A percentile compares a stretch with the other conserved stretches of the same genome.
phyloP scores from a whole-genome alignment of 1,140 invertebrate genomes.

The Calycopis cecrops region DNA sequence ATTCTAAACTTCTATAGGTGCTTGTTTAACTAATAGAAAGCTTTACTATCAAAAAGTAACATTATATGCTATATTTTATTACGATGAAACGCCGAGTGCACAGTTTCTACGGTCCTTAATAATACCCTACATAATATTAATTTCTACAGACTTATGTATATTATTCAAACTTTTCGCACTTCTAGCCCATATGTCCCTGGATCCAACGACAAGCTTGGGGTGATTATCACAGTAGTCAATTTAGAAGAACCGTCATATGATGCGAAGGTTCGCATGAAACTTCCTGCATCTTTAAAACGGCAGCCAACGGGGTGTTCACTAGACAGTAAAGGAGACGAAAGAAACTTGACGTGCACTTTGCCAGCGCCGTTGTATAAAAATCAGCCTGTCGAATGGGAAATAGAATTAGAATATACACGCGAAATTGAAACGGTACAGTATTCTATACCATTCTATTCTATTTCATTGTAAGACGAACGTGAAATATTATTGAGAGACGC shows the following conservation, averaged over 20 bases:
- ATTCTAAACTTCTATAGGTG: too few species aligned
- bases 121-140: too few species aligned
- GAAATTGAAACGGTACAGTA: conserved; percentile 18
- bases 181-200: conserved; percentile 55
- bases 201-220: conserved; percentile 35
- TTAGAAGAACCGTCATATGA: conserved; percentile 56
- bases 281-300: conserved; percentile 43
- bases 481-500: too few species aligned
- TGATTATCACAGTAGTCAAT: conserved; percentile 44
- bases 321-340: conserved; percentile 16
- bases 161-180: conserved; percentile 5
- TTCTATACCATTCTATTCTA: too few species aligned
- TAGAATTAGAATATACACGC: conserved; percentile 49
- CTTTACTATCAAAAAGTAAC: too few species aligned
- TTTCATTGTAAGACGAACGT: too few species aligned
- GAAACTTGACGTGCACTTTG: conserved; percentile 44
- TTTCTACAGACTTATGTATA: too few species aligned
- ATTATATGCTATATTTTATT: too few species aligned
- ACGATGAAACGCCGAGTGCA: too few species aligned
- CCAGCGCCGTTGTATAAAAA: conserved; percentile 42
- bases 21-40: too few species aligned
- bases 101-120: too few species aligned
- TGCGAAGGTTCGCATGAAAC: conserved; percentile 37
- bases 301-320: conserved; percentile 45
- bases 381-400: conserved; percentile 40